Evolutionary conservation across 1,140 invertebrate species (phyloP).

Genomic region (Aphelinus atriplicis): DNA sequence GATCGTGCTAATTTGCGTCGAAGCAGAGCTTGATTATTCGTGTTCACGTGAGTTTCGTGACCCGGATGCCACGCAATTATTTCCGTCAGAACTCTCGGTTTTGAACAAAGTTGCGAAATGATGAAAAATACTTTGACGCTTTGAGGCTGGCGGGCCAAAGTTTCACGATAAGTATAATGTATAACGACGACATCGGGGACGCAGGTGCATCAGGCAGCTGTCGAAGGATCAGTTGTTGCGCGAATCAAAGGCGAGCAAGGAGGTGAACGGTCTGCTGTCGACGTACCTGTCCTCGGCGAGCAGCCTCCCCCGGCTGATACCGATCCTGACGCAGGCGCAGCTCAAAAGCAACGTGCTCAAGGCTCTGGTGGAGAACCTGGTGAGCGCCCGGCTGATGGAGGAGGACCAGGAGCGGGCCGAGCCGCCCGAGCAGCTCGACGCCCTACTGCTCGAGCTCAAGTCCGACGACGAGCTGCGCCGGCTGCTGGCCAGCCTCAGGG

Average conservation of each 20-base stretch:
- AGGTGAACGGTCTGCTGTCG: constrained; percentile 57
- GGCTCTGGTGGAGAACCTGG: constrained; percentile 49
- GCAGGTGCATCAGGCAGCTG: constrained; percentile 30
- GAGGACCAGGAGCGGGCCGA: constrained; percentile 55
- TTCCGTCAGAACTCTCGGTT: too few relatives aligned
- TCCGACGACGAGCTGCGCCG: constrained; percentile 56
- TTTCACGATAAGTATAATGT: too few relatives aligned
- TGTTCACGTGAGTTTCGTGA: too few relatives aligned
- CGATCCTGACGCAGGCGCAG: constrained; percentile 56
- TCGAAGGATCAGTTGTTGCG: constrained; percentile 56
- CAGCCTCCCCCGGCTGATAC: constrained; percentile 52
- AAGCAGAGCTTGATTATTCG: too few relatives aligned
- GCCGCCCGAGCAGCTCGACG: constrained; percentile 47
- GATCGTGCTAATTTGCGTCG: too few relatives aligned
- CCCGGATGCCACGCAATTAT: too few relatives aligned
- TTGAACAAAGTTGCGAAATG: too few relatives aligned
- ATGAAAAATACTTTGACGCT: too few relatives aligned
- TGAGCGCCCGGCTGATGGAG: constrained; percentile 56
- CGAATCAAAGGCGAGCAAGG: constrained; percentile 55
- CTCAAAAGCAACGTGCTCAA: constrained; percentile 60
- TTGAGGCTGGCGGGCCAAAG: too few relatives aligned
- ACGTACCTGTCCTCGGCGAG: constrained; percentile 57
- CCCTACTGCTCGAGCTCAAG: constrained; percentile 51
- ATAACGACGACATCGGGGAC: too few relatives aligned
- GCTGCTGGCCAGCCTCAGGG: constrained; percentile 48